Evolutionary conservation across 2,797 vertebrate species (phyloP).

Genomic region (Tinamus major): DNA sequence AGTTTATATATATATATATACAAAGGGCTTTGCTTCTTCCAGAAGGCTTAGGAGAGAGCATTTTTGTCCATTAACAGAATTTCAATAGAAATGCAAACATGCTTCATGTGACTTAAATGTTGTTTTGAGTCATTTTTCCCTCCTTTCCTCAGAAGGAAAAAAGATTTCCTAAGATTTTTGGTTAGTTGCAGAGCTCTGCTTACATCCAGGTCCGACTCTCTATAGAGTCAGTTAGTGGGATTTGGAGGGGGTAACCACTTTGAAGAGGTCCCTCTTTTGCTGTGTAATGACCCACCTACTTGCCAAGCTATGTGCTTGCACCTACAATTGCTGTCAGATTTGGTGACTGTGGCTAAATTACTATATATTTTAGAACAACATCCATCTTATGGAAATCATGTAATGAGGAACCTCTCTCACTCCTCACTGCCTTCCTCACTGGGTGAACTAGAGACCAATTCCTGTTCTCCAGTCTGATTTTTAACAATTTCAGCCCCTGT

Average conservation of each 20-base stretch:
- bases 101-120: background rate
- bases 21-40: background rate
- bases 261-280: background rate
- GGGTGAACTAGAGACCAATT: background rate
- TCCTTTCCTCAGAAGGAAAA: no score
- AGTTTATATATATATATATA: background rate
- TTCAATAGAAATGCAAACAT: background rate
- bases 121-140: background rate
- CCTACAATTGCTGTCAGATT: background rate
- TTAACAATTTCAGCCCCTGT: background rate
- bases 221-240: background rate
- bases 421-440: background rate
- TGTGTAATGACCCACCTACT: background rate
- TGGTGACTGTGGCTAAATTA: background rate
- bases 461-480: background rate
- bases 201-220: background rate
- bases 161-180: background rate
- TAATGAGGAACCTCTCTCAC: background rate
- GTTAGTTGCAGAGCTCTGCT: background rate
- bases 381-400: fast-evolving
- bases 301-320: no score
- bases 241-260: background rate
- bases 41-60: background rate
- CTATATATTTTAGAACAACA: background rate
- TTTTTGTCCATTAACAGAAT: background rate